phyloP scores from a whole-genome alignment of 92 coral and sea anemone genomes.

The Epizoanthus illoricatus region DNA sequence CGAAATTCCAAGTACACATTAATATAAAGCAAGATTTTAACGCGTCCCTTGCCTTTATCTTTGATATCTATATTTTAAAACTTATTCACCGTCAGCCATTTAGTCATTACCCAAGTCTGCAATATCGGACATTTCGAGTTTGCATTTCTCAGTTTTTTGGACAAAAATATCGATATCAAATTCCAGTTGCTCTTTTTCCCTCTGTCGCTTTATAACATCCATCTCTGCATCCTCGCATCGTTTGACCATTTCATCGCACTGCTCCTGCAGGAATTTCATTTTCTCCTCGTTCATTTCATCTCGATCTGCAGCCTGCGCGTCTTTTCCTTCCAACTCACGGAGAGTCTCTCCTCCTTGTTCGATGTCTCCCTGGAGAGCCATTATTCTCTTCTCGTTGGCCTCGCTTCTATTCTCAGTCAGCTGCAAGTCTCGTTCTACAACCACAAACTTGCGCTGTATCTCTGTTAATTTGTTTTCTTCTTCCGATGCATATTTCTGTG shows the following conservation, averaged over 20 bases:
- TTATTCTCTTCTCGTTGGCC: not conserved
- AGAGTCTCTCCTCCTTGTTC: constrained; percentile 12
- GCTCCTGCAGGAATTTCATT: constrained; percentile 39
- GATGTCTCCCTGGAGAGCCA: constrained; percentile 31
- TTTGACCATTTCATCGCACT: constrained; percentile 21
- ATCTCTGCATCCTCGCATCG: constrained; percentile 32
- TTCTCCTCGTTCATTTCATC: constrained; percentile 43
- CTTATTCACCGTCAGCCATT: not conserved
- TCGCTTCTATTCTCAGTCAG: constrained; percentile 28
- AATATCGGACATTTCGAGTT: constrained; percentile 29
- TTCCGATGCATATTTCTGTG: constrained; percentile 16
- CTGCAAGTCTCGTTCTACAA: constrained; percentile 37
- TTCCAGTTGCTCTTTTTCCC: constrained; percentile 21
- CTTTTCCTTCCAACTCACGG: constrained; percentile 44
- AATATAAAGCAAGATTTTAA: constrained; percentile 1
- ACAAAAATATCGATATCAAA: constrained; percentile 4
- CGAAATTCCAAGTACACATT: not conserved
- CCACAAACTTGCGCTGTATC: constrained; percentile 47
- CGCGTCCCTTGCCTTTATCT: constrained; percentile 5
- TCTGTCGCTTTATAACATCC: constrained; percentile 26
- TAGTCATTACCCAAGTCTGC: constrained; percentile 11
- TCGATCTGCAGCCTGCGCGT: constrained; percentile 46
- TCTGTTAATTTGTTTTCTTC: constrained; percentile 32
- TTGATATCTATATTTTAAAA: not conserved
- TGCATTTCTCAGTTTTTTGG: constrained; percentile 13